A percentile compares a stretch with the other conserved stretches of the same genome.
These are phyloP conservation scores for Standfussiana lucernea DNA, from an alignment of 2,888 invertebrate genomes.

Conservation along the genomic window DNA sequence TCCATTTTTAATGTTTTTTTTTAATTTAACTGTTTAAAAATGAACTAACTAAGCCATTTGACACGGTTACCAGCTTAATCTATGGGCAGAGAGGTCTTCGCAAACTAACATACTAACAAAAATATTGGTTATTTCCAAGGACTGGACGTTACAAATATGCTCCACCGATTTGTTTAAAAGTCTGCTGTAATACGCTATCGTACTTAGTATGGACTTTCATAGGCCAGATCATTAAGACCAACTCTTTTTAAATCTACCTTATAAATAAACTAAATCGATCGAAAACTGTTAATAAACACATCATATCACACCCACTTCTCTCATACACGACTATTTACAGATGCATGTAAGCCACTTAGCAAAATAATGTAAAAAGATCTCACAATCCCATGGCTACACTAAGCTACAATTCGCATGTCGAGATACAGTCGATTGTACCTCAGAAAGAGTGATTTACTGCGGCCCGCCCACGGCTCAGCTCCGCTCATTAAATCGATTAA, in stretches of 20 bases:
- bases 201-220: background rate
- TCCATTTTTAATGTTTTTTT: conserved; percentile 29
- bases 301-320: background rate
- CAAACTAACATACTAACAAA: no score
- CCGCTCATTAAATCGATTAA: conserved; percentile 58
- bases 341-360: background rate
- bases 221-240: background rate
- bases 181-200: background rate
- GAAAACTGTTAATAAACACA: background rate
- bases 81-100: background rate
- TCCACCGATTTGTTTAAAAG: background rate
- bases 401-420: conserved; percentile 48
- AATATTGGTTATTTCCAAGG: background rate
- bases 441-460: conserved; percentile 56
- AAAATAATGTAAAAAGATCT: conserved; percentile 1
- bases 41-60: background rate
- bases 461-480: conserved; percentile 50
- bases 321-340: background rate
- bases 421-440: conserved; percentile 36
- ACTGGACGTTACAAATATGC: background rate
- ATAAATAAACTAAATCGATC: background rate
- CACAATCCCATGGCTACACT: conserved; percentile 11
- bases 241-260: background rate
- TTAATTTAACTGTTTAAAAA: conserved; percentile 5
- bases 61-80: background rate